phyloP scores from a whole-genome alignment of 2,888 invertebrate genomes.

The Lepidochrysops patricia region DNA sequence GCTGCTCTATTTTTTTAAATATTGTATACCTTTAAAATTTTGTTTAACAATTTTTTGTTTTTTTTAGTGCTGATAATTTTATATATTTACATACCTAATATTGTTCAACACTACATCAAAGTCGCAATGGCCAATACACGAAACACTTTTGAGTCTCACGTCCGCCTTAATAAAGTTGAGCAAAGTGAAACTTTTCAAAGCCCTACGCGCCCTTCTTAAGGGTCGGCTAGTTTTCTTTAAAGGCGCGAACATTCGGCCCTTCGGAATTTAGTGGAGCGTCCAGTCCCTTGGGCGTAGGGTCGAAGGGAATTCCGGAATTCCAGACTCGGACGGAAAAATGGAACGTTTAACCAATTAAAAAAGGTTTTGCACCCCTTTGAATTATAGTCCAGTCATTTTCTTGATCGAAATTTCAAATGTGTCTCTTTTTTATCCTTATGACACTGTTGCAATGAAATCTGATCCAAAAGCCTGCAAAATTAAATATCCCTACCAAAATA shows the following conservation, averaged over 20 bases:
- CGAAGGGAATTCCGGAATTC: conserved; percentile 45
- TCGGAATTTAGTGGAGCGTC: conserved; percentile 64
- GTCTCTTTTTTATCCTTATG: not conserved
- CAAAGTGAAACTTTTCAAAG: conserved; percentile 41
- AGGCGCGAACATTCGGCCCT: conserved; percentile 59
- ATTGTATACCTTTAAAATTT: no score
- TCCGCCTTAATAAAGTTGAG: conserved; percentile 24
- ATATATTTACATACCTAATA: no score
- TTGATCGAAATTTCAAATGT: not conserved
- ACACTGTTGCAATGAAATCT: not conserved
- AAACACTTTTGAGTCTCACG: conserved; percentile 1
- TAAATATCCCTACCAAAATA: no score
- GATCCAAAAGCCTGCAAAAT: not conserved
- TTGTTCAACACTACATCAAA: not conserved
- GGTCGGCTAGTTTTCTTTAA: conserved; percentile 62
- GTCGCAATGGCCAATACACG: not conserved
- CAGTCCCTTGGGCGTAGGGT: conserved; percentile 47
- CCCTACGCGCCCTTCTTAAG: conserved; percentile 58
- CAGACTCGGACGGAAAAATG: conserved; percentile 15
- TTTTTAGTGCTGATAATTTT: no score
- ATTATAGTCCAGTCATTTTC: not conserved
- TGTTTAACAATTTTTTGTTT: no score
- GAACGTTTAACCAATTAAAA: conserved; percentile 1
- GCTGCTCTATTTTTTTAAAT: no score
- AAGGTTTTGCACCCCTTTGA: not conserved